Evolutionary conservation across 1,140 invertebrate species (phyloP).

Genomic region (Drosophila cardini): DNA sequence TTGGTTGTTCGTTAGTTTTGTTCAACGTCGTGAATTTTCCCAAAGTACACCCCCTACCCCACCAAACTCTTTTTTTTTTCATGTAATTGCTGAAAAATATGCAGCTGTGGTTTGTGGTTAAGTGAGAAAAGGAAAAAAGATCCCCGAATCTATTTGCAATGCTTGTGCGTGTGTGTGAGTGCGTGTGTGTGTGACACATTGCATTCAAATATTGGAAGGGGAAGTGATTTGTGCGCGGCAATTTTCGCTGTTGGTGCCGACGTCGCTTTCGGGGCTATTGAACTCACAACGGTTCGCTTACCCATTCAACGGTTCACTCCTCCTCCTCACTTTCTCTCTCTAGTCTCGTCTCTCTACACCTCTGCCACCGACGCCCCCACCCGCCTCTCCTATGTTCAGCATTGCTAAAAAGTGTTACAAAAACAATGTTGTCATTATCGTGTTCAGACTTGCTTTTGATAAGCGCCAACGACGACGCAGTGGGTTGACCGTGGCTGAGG

Average conservation of each 20-base stretch:
- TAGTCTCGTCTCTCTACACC: background rate
- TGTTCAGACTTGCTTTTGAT: background rate
- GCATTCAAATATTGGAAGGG: constrained; percentile 37
- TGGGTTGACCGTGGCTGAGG: background rate
- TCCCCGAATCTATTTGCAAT: background rate
- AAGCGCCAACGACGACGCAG: background rate
- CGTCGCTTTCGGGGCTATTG: constrained; percentile 35
- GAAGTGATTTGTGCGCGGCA: constrained; percentile 46
- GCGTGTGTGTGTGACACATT: constrained; percentile 5
- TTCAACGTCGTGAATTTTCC: background rate
- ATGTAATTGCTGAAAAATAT: background rate
- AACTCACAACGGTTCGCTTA: constrained; percentile 43
- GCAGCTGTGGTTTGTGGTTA: background rate
- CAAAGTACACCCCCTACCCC: background rate
- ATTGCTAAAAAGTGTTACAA: constrained; percentile 33
- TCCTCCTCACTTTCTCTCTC: background rate
- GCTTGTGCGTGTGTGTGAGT: background rate
- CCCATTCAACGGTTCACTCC: constrained; percentile 56
- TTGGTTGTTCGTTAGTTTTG: constrained; percentile 56
- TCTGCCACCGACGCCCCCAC: background rate
- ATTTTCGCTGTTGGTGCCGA: constrained; percentile 24
- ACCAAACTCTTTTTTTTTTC: background rate
- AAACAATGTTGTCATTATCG: constrained; percentile 53
- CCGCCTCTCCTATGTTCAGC: background rate
- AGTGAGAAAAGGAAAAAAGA: background rate